Base-by-base conservation (phyloP, 2,797 vertebrate genomes). In the Danio tinwini region DNA sequence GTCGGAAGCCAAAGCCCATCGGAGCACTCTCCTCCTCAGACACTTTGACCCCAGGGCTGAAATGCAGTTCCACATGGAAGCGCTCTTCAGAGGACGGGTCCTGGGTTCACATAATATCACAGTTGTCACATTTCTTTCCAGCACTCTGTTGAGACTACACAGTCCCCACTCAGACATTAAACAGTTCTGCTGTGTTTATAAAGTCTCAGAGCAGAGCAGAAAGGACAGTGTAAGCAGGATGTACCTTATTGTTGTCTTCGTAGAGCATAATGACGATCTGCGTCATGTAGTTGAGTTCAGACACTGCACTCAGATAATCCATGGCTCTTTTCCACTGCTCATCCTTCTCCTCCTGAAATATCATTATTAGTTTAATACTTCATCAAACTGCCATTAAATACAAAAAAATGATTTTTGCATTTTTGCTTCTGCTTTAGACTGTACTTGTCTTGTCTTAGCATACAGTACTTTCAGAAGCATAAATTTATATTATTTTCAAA, bases 241-340 rank as follows among this genome's bases (percentile, higher is more conserved):
- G 90, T 86, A 98, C 98, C 96, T 95, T 96, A 80, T 97, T 98
- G 91, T 98, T 99, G 92, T 99, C 98, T 87, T 99, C 98, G 58
- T 99, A 99, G 55, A 99, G 92, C 98, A 99, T 99, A 89, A 99
- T 97, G 84, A 99, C 98, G 68, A 99, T 97, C 94, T 99, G 98
- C 63, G 98, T 99, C 98, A 99, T 99, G 91, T 99, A 99, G 94
- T 99, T 98, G 88, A 99, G 96, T 84, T 99, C 98, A n/a, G 98
- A 95, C 85, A 99, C 97, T 16, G 96, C 97, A 56, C 96, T 94
- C 81, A 99, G 93, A 88, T 99, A 99, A 89, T 98, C 96, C 97
- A 99, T 95, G 86, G 98, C 98, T 76, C 96, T 94, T 88, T 95
- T 98, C 98, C 98, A 99, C 87, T 99, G 98, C 86, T 96, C 93